Conservation (phyloP, 2,888 invertebrate genomes). For the Epinotia ramella region DNA sequence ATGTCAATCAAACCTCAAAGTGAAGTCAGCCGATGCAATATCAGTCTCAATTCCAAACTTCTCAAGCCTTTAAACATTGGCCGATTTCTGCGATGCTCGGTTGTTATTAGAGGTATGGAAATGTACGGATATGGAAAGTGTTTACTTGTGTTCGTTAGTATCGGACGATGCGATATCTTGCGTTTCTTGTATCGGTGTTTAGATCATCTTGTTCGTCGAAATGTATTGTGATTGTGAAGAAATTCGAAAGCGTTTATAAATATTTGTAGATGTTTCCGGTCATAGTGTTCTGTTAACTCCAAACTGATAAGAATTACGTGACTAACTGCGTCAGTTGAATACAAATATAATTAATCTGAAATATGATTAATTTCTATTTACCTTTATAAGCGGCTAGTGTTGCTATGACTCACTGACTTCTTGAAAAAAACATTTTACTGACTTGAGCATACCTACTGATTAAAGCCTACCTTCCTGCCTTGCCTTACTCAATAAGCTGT, state of each 20-base stretch:
- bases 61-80: background rate
- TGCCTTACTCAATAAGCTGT: conserved; percentile 28
- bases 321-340: conserved; percentile 30
- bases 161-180: background rate
- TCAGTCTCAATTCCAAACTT: background rate
- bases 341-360: conserved; percentile 26
- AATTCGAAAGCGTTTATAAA: background rate
- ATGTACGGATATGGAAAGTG: too few relatives aligned
- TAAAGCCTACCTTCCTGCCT: conserved; percentile 23
- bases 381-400: background rate
- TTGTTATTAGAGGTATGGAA: background rate
- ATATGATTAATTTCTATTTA: conserved; percentile 18
- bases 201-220: conserved; percentile 3
- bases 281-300: background rate
- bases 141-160: background rate
- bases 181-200: background rate
- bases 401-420: conserved; percentile 26
- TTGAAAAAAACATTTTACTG: conserved; percentile 23
- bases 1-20: background rate
- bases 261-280: background rate
- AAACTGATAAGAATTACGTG: conserved; percentile 31
- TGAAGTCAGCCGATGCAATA: background rate
- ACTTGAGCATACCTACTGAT: background rate
- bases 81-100: background rate
- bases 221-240: conserved; percentile 5